Evolutionary conservation across 2,113 vertebrate genomes (phyloP).

Genomic region (Hoplias malabaricus): DNA sequence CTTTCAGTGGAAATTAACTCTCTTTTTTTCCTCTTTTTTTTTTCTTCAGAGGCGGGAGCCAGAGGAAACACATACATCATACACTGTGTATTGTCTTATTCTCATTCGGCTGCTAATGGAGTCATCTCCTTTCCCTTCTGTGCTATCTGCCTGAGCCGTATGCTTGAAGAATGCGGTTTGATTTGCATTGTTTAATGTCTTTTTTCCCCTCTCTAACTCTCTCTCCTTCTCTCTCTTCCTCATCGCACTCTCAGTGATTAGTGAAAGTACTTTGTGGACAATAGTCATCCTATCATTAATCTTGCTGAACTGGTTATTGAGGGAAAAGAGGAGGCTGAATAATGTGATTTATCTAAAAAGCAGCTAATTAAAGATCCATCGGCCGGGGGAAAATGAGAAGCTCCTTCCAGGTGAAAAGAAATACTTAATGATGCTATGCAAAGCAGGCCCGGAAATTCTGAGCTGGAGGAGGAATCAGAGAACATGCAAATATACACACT

Average conservation of each 20-base stretch:
- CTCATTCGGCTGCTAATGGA: constrained; percentile 46
- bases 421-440: constrained; percentile 32
- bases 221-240: constrained; percentile 54
- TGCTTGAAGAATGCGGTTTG: constrained; percentile 74
- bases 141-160: constrained; percentile 42
- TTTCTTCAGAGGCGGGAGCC: constrained; percentile 35
- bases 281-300: constrained; percentile 76
- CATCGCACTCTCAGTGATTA: constrained; percentile 74
- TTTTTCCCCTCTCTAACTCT: constrained; percentile 48
- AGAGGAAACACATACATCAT: constrained; percentile 46
- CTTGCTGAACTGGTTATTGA: constrained; percentile 72
- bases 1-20: constrained; percentile 51
- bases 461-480: neutral
- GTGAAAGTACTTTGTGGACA: constrained; percentile 66
- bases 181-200: constrained; percentile 76
- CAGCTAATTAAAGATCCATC: constrained; percentile 68
- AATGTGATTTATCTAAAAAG: constrained; percentile 70
- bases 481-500: constrained; percentile 14
- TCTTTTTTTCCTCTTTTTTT: too few species aligned
- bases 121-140: constrained; percentile 38
- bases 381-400: constrained; percentile 57
- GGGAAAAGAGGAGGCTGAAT: constrained; percentile 53
- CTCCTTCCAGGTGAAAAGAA: constrained; percentile 50
- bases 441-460: constrained; percentile 6
- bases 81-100: constrained; percentile 39